A percentile compares a stretch with the other conserved stretches of the same genome.
Conservation (phyloP, 2,113 vertebrate genomes). For the Panthera uncia region DNA sequence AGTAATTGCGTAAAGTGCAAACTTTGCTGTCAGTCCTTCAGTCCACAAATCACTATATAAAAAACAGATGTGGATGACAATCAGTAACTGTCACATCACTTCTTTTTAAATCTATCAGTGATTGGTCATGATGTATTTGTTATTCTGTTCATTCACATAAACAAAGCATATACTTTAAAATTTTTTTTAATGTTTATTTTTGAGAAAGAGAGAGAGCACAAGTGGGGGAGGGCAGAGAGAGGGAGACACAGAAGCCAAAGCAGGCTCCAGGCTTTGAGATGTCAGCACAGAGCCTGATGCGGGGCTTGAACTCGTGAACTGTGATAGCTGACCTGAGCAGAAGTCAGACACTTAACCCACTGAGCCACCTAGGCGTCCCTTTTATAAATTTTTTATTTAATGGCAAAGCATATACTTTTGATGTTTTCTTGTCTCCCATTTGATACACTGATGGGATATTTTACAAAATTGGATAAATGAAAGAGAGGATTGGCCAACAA, state of each 20-base stretch:
- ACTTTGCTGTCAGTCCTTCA: not conserved
- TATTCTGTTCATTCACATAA: not conserved
- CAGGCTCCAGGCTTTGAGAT: too few species aligned
- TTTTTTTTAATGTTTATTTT: not conserved
- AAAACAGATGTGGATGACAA: not conserved
- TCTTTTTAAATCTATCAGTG: not conserved
- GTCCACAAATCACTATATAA: not conserved
- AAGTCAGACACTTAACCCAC: too few species aligned
- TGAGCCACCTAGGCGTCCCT: too few species aligned
- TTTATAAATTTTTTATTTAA: too few species aligned
- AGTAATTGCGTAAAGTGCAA: not conserved
- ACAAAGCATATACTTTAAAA: not conserved
- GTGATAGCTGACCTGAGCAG: too few species aligned
- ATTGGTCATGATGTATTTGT: not conserved
- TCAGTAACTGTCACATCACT: not conserved
- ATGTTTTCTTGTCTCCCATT: not conserved
- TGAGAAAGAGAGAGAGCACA: too few species aligned
- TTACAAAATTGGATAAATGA: not conserved
- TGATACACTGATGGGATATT: not conserved
- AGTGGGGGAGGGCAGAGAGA: too few species aligned
- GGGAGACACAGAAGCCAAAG: too few species aligned
- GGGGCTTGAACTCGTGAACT: too few species aligned
- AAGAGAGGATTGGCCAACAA: not conserved
- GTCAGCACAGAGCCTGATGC: too few species aligned
- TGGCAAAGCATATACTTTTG: not conserved